Evolutionary conservation across 23 tunicate genomes (phyloP).

Genomic region (Ciona savignyi): DNA sequence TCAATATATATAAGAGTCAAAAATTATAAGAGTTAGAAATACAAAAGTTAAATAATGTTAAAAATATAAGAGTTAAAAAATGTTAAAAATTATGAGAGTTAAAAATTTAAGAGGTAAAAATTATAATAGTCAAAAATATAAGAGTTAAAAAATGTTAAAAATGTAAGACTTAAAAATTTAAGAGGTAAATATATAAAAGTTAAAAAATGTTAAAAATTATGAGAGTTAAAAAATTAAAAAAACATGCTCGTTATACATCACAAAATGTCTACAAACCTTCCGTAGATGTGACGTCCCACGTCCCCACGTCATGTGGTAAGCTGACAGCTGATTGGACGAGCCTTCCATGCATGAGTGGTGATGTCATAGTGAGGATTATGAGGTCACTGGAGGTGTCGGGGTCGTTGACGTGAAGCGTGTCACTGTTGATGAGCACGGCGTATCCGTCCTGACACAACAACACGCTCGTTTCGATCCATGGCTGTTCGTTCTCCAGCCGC

Average conservation of each 20-base stretch:
- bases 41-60: too few species aligned
- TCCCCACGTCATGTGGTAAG: slow-evolving; percentile 35
- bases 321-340: slow-evolving; percentile 35
- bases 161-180: too few species aligned
- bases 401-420: slow-evolving; percentile 55
- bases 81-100: too few species aligned
- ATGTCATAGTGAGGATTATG: slow-evolving; percentile 54
- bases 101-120: too few species aligned
- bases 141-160: too few species aligned
- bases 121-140: too few species aligned
- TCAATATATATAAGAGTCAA: too few species aligned
- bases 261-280: slow-evolving; percentile 43
- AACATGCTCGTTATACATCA: slow-evolving; percentile 18
- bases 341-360: slow-evolving; percentile 37
- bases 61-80: too few species aligned
- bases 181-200: too few species aligned
- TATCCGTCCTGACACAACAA: slow-evolving; percentile 64
- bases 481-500: slow-evolving; percentile 30
- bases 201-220: too few species aligned
- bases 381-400: slow-evolving; percentile 54
- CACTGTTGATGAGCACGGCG: slow-evolving; percentile 62
- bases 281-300: not conserved
- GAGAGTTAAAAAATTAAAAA: too few species aligned
- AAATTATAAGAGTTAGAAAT: too few species aligned
- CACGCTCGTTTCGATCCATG: slow-evolving; percentile 30